phyloP scores from a whole-genome alignment of 1,140 invertebrate genomes.

The Dysdera silvatica region DNA sequence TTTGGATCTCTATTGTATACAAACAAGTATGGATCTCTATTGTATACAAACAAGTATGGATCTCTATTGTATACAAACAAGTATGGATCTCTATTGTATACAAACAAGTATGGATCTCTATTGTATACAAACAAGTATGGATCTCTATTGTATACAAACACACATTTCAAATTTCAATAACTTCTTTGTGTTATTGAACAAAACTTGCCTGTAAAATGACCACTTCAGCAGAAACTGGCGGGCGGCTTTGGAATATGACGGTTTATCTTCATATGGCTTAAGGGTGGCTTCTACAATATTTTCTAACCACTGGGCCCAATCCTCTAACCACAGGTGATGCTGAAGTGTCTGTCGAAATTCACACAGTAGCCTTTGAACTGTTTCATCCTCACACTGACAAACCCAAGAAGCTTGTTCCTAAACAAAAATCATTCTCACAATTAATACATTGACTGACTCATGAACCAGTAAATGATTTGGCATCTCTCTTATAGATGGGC shows the following conservation, averaged over 20 bases:
- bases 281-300: conserved; percentile 76
- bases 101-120: too few relatives aligned
- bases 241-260: conserved; percentile 73
- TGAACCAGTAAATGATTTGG: too few relatives aligned
- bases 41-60: too few relatives aligned
- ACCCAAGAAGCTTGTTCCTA: conserved; percentile 87
- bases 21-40: too few relatives aligned
- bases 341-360: conserved; percentile 91
- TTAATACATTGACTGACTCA: too few relatives aligned
- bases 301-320: conserved; percentile 96
- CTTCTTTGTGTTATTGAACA: not conserved
- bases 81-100: too few relatives aligned
- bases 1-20: too few relatives aligned
- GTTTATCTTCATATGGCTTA: conserved; percentile 74
- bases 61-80: too few relatives aligned
- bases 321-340: conserved; percentile 85
- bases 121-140: too few relatives aligned
- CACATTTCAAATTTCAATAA: too few relatives aligned
- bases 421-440: conserved; percentile 22
- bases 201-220: conserved; percentile 86
- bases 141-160: too few relatives aligned
- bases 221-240: conserved; percentile 91
- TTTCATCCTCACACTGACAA: conserved; percentile 81
- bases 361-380: conserved; percentile 77
- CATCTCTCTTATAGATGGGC: too few relatives aligned